Base-by-base conservation (phyloP, 2,797 vertebrate genomes). In the Sebastes trivittatus region DNA sequence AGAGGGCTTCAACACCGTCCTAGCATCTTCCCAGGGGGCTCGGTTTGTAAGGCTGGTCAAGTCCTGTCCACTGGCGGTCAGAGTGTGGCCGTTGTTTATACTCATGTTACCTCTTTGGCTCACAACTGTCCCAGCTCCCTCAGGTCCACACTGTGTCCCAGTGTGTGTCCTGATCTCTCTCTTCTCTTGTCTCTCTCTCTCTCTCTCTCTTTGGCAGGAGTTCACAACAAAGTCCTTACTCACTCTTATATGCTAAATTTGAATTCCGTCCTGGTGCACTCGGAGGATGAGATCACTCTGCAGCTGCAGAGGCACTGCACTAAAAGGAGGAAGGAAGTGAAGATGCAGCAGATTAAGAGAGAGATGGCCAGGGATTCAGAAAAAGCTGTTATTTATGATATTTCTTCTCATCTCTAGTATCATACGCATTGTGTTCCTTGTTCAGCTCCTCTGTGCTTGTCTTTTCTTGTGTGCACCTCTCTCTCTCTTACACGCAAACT, bases 1-100 rank as follows among this genome's bases (percentile, higher is more conserved):
- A 4, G 96, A 96, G 54, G 91, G 96, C 32, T 87, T 92, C 25
- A 82, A 7, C 81, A 27, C 70, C 11, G 4, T 75, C 62, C 73
- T 29, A 0, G 78, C 81, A 66, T 93, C 91, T 81, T 93, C 92
- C 87, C 73, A 75, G 16, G 83, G 68, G 38, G 73, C 56, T 72
- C 22, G 58, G 36, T 4, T 82, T 49, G 6, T 85, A 49, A 56
- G 84, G 79, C 75, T 85, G 80, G 74, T 72, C 66, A 80, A 55
- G 54, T 91, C 89, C 70, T 84, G 86, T 87, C 83, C 82, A 9
- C 72, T 60, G 56, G 32, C 4, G 7, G 84, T 79, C 80, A 87
- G 81, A 82, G 71, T 83, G 74, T 88, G 89, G 67, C 86, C 61
- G 9, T 75, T 89, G 76, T 72, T 92, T 10, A 87, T 34, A 78